Base-by-base conservation (phyloP, 2,888 invertebrate genomes). In the Nasonia oneida region DNA sequence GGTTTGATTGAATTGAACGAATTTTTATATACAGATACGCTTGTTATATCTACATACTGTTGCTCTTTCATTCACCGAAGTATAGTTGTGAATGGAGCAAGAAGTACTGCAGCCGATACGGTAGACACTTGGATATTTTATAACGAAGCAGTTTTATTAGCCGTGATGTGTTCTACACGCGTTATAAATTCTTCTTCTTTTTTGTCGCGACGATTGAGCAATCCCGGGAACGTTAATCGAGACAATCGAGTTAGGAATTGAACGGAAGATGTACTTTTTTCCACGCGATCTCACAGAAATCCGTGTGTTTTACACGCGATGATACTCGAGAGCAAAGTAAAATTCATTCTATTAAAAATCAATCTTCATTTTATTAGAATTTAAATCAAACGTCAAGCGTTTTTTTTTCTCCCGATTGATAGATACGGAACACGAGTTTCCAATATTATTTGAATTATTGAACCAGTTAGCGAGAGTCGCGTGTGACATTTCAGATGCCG, bases 1-100 rank as follows among this genome's bases (percentile, higher is more conserved):
- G 15, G 57, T 50, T 37, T 57, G 18, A 73, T 73, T 47, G 61
- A 74, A 81, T 81, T 64, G 64, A 75, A 75, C 64, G 61, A 81
- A 47, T 47, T 47, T 47, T 47, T 47, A 42, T 6, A 29, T 5
- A 18, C 5, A 1, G 18, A 2, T 18, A 18, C 15, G 15, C 18
- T 61, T 61, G 23, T 71, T 53, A 29, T 15, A 29, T 29, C 29
- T 29, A 29, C 29, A 37, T 57, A 1, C 53, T 39, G 12, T 47
- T 47, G 47, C 2, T 47, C 8, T 5, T n/a, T 61, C n/a, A 23
- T 61, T 61, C 23, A 61, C 57, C 23, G n/a, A 61, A 47, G 2
- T 47, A 47, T 47, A 47, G 47, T 47, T 47, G 12, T 47, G 12
- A 47, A 12, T 12, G 12, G 1, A 47, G 12, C 12, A 47, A 47